These are phyloP conservation scores for Craniophora ligustri DNA, from an alignment of 2,888 invertebrate species.

Conservation along the genomic window DNA sequence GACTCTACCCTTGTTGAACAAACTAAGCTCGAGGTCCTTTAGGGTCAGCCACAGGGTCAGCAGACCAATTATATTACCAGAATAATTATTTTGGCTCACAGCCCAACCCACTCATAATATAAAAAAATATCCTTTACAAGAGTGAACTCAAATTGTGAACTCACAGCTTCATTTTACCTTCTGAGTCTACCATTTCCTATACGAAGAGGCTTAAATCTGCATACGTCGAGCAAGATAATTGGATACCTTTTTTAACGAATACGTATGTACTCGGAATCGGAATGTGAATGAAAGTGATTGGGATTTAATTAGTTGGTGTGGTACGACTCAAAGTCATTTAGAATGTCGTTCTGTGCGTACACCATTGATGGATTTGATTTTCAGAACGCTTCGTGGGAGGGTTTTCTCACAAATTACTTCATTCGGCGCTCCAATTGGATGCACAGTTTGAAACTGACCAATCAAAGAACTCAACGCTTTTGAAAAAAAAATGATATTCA, in stretches of 20 bases:
- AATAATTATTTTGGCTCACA: neutral
- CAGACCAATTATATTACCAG: too few relatives aligned
- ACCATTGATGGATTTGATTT: neutral
- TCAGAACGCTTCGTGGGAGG: too few relatives aligned
- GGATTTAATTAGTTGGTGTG: constrained; percentile 49
- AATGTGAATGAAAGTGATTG: constrained; percentile 40
- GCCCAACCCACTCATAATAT: neutral
- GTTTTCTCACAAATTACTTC: too few relatives aligned
- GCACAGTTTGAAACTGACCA: too few relatives aligned
- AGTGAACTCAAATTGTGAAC: neutral
- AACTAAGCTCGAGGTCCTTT: too few relatives aligned
- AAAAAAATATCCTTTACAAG: neutral
- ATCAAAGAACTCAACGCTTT: too few relatives aligned
- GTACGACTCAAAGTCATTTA: constrained; percentile 10
- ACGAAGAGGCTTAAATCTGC: constrained; percentile 53
- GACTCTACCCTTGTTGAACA: too few relatives aligned
- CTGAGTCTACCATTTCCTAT: constrained; percentile 8
- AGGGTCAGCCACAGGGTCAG: too few relatives aligned
- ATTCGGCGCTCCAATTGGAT: too few relatives aligned
- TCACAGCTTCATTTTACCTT: too few relatives aligned
- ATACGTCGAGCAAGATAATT: constrained; percentile 67
- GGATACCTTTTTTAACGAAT: constrained; percentile 57
- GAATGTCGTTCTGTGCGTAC: neutral
- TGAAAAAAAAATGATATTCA: too few relatives aligned
- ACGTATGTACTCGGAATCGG: constrained; percentile 5